A percentile compares a stretch with the other conserved stretches of the same genome.
These are phyloP conservation scores for Thera britannica DNA, from an alignment of 2,888 invertebrate genomes.

Conservation along the genomic window DNA sequence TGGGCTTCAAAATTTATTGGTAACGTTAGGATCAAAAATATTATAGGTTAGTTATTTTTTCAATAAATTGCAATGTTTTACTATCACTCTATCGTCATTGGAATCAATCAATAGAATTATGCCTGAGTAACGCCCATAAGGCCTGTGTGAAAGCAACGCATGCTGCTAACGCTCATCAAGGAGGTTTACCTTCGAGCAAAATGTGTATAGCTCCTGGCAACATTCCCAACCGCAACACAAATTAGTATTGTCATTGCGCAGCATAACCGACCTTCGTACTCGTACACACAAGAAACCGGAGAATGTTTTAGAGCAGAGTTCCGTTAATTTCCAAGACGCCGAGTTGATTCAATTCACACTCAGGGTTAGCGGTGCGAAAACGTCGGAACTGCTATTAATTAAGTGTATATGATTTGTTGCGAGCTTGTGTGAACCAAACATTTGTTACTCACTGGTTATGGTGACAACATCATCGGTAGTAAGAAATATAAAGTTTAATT, in stretches of 20 bases:
- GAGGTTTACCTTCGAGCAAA: slow-evolving; percentile 54
- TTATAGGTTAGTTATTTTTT: background rate
- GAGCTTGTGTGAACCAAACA: slow-evolving; percentile 42
- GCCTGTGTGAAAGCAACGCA: slow-evolving; percentile 45
- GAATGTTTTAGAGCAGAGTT: slow-evolving; percentile 44
- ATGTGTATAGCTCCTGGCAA: slow-evolving; percentile 61
- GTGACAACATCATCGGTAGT: slow-evolving; percentile 47
- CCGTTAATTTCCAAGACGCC: slow-evolving; percentile 46
- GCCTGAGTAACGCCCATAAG: slow-evolving; percentile 27
- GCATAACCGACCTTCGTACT: slow-evolving; percentile 53
- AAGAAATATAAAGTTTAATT: slow-evolving; percentile 52
- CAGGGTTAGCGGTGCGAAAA: slow-evolving; percentile 43
- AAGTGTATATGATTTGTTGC: slow-evolving; percentile 39
- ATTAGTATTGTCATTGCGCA: slow-evolving; percentile 55
- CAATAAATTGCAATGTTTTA: background rate
- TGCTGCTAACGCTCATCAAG: slow-evolving; percentile 17
- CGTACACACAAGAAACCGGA: slow-evolving; percentile 42
- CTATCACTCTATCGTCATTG: background rate
- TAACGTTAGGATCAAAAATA: background rate
- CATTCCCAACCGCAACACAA: slow-evolving; percentile 56
- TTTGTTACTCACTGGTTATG: slow-evolving; percentile 37
- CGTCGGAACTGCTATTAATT: slow-evolving; percentile 40
- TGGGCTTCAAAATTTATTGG: slow-evolving; percentile 2
- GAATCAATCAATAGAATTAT: slow-evolving; percentile 18
- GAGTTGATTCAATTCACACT: slow-evolving; percentile 47